Percentiles rank a stretch among this genome's conserved stretches.
phyloP scores from a whole-genome alignment of 2,113 vertebrate genomes.

The Mustela nigripes region DNA sequence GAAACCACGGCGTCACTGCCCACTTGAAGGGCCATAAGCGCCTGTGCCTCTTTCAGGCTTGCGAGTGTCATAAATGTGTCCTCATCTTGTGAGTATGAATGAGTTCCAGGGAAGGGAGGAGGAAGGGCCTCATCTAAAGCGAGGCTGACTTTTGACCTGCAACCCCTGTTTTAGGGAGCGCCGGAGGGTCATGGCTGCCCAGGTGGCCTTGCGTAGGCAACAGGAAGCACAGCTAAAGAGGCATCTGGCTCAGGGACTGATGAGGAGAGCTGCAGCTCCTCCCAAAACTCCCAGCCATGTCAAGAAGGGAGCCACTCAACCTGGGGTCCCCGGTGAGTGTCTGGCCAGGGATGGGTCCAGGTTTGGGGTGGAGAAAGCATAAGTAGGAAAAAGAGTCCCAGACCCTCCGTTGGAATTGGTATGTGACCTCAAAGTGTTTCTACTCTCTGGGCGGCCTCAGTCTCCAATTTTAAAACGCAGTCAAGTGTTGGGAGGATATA shows the following conservation, averaged over 20 bases:
- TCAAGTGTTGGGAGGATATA: background rate
- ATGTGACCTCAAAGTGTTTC: background rate
- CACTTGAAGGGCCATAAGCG: conserved; percentile 86
- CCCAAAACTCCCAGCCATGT: background rate
- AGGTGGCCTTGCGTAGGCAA: conserved; percentile 83
- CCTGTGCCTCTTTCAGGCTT: conserved; percentile 83
- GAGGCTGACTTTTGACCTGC: background rate
- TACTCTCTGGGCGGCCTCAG: background rate
- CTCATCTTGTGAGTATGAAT: conserved; percentile 83
- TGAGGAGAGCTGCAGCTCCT: background rate
- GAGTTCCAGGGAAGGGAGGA: background rate
- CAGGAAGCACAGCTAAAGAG: conserved; percentile 82
- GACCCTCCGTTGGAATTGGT: background rate
- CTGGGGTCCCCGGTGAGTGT: conserved; percentile 61
- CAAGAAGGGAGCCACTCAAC: conserved; percentile 54
- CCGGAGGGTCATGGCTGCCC: conserved; percentile 84
- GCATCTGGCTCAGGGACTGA: conserved; percentile 71
- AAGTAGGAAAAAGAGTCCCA: background rate
- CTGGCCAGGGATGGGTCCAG: background rate
- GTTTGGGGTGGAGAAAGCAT: background rate
- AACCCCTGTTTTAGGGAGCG: conserved; percentile 76
- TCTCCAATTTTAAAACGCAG: background rate
- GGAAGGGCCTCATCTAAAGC: background rate
- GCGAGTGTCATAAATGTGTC: conserved; percentile 85
- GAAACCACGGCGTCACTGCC: conserved; percentile 82